Evolutionary conservation across 2,888 invertebrate genomes (phyloP), one percentile per base, ranked within the genome.

Genomic region (Caenorhabditis macrosperma): DNA sequence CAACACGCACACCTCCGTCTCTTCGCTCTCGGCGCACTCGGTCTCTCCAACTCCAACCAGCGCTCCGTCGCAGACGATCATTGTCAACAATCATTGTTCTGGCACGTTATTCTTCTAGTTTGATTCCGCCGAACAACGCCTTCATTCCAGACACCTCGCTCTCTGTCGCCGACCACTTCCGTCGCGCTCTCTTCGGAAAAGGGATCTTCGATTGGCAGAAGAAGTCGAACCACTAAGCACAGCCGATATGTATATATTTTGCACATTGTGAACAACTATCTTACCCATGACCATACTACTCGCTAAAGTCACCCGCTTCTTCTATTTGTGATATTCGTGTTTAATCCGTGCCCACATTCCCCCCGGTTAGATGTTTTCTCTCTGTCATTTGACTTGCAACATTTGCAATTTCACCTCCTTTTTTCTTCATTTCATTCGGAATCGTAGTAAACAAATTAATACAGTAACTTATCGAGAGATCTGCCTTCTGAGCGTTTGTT

Each of bases 101-200:
- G 68, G 61, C 57, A 12, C 41, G 60, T 76, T 38, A 1, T 9
- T 38, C 35, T 38, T 35, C 24, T 17, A 20, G 22, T 6, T 33
- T 9, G 2, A 12, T 30, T 22, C n/a, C n/a, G n/a, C n/a, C n/a
- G n/a, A n/a, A n/a, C n/a, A n/a, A 1, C 12, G 9, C 35, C 20
- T 33, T 33, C 20, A 4, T 35, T 75, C 15, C 64, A 79, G 79
- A 79, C 52, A 75, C 75, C n/a, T 77, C 63, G 15, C 50, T 79
- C n/a, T 78, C 78, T 1, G 78, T 83, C 9, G 83, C 81, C 22
- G 82, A 83, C 38, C 83, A 83, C 44, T 83, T 83, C 61, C 75
- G 83, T 20, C 57, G 80, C 28, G 83, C 82, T 2, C 61, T 83
- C 3, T 66, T 69, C 35, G 79, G 79, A n/a, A 79, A 81, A 57